Base-by-base conservation (phyloP, 2,888 invertebrate genomes). In the Ochropleura leucogaster region DNA sequence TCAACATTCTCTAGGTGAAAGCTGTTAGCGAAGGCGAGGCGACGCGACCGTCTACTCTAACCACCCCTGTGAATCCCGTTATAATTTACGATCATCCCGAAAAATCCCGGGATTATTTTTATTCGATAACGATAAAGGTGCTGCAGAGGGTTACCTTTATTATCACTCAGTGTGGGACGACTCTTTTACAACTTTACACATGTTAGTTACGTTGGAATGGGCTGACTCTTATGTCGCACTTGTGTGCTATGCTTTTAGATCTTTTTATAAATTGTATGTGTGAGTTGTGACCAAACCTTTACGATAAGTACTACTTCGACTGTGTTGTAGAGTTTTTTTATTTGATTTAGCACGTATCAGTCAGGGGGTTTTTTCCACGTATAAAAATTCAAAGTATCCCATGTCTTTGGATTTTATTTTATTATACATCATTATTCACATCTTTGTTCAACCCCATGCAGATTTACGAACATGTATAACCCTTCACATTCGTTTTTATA, bases 51-150 rank as follows among this genome's bases (percentile, higher is more conserved):
- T 88, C 88, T 89, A 88, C 87, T 89, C 87, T 86, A 87, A 88
- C 88, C 92, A 85, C 93, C 94, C 94, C 91, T 86, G 90, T 89
- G 93, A 92, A 94, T 92, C 93, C 94, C 91, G 94, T 93, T 95
- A 95, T 96, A 95, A 96, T 96, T 96, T 96, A 96, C 95, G 96
- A 96, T 95, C 95, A 95, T 95, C 95, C 95, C 93, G 87, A 95
- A 95, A 95, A 96, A 95, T 95, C 95, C 94, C 89, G 86, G 95
- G 95, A 96, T 96, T 96, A 96, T 95, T 96, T 96, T 96, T 96
- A 96, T 96, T 95, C 93, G 96, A 96, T 96, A 96, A 95, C 96
- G 95, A 96, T 96, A 96, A 96, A 96, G 95, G 95, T 95, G 90
- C 93, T 93, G 93, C 92, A 85, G 94, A 94, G 95, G 96, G 95